Base-by-base conservation (phyloP, 2,888 invertebrate species). In the Zeuzera pyrina region DNA sequence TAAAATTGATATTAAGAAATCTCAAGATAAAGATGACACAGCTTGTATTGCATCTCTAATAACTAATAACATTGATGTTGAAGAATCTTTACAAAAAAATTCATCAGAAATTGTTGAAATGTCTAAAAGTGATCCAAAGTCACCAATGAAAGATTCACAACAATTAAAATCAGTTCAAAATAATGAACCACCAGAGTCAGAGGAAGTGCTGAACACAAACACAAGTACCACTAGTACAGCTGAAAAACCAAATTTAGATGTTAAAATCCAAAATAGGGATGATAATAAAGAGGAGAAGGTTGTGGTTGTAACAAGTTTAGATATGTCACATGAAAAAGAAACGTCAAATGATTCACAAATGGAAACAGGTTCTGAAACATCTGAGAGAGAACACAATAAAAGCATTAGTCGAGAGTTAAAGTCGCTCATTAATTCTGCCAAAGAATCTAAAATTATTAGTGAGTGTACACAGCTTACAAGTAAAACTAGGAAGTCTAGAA, bases 361-460 rank as follows among this genome's bases (percentile, higher is more conserved):
- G 24, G 69, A 67, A 35, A 49, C 45, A 27, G 50, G 43, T 24
- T 48, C 61, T 35, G 77, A 78, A 14, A 22, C 41, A 12, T 52
- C 61, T 32, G 81, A 81, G 37, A 76, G 67, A 40, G 79, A 73
- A 22, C 76, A 70, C 16, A 76, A 64, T 35, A 74, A 66, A 41
- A 68, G 74, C 42, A 78, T 84, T 31, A 77, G 81, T 35, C 74
- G 88, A 39, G 90, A 91, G 57, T 67, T 90, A 34, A 79, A 86
- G 45, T 87, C 86, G 1, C 65, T 91, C 13, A 85, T 90, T 41
- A 88, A 87, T 15, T 86, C 89, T 8, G 87, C 89, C 13, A 89
- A 87, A 55, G 89, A 89, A 51, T 89, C 90, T 1, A 88, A 90
- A 54, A 86, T 91, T 29, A 81, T 88, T 25, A 85, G 77, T 45